Evolutionary conservation across 1,140 invertebrate species (phyloP), one percentile per base, ranked within the genome.

Genomic region (Drosophila ercepeae): DNA sequence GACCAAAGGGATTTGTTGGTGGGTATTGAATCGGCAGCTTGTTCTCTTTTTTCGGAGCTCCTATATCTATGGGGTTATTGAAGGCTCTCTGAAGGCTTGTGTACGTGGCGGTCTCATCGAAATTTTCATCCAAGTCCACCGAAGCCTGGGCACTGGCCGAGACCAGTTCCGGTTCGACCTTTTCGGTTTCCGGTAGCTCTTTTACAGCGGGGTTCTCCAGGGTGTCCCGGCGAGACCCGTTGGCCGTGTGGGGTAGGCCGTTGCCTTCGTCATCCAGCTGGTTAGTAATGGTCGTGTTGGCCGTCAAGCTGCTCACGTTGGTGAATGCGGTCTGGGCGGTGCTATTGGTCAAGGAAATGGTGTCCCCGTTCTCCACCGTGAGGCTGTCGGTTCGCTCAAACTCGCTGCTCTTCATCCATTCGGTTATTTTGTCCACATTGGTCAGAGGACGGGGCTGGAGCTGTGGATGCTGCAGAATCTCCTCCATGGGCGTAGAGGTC

Each of bases 11-110:
- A 83, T 83, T 88, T 5, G 70, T 55, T 6, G 36, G 64, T 8
- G 75, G 77, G 46, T 89, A 78, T 13, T 14, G 13, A 3, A 16
- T 19, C 9, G 54, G 3, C 21, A 7, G 3, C 6, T 27, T 55
- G 27, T 13, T 64, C 27, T 58, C 46, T 18, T 16, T 63, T 19
- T 0, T 1, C 14, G 25, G 60, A 3, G 63, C n/a, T n/a, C 44
- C 67, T 45, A 89, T 89, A 0, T 73, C 52, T 6, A 96, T 89
- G 0, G 96, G 96, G 92, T 97, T 96, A 89, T 95, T 96, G 93
- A 96, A 97, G 0, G 96, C 96, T 81, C 97, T 93, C 89, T 97
- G 96, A 34, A 97, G 92, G 86, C 96, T 97, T 0, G 95, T 95
- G 73, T 97, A 97, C 0, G 95, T 96, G 44, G 95, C 94, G 48